These are phyloP conservation scores for Gnathonemus longibarbis DNA, from an alignment of 2,113 vertebrate species.

Conservation along the genomic window DNA sequence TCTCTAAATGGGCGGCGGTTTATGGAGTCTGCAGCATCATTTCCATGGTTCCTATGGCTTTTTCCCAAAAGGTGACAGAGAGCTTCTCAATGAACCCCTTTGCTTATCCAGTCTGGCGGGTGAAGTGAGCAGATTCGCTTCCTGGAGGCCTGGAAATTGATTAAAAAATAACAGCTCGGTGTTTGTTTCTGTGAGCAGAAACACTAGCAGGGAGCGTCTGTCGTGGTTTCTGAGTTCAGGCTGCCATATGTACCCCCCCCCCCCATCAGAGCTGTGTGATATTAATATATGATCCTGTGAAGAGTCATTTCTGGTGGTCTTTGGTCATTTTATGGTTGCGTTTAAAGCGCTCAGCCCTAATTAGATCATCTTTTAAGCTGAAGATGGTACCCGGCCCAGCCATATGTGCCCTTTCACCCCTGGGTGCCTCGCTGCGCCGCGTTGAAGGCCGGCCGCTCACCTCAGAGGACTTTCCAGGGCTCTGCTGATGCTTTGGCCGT, in stretches of 20 bases:
- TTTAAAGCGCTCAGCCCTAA: background rate
- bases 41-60: background rate
- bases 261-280: background rate
- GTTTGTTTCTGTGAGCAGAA: background rate
- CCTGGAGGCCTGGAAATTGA: background rate
- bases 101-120: background rate
- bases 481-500: background rate
- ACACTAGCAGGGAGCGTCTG: background rate
- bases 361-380: background rate
- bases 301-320: background rate
- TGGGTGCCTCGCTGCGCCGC: background rate
- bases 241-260: background rate
- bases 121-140: background rate
- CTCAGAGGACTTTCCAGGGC: background rate
- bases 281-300: background rate
- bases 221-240: background rate
- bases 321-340: background rate
- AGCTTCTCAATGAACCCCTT: background rate
- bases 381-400: background rate
- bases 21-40: background rate
- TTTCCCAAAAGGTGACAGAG: background rate
- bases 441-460: background rate
- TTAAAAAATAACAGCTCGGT: conserved; percentile 7
- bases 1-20: background rate
- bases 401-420: background rate